phyloP scores from a whole-genome alignment of 1,140 invertebrate species.

The Heliconius hermathena region DNA sequence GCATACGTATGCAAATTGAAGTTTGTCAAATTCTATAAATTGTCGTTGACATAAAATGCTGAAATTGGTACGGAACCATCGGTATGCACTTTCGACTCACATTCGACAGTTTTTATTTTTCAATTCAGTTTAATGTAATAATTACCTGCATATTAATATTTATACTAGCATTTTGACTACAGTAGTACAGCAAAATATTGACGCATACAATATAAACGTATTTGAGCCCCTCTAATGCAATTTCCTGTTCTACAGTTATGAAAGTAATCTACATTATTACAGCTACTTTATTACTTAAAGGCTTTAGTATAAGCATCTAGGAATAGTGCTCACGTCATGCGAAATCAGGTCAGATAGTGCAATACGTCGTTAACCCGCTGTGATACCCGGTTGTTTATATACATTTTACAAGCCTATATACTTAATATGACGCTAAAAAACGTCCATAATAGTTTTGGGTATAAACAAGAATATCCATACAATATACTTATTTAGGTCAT shows the following conservation, averaged over 20 bases:
- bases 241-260: slow-evolving; percentile 34
- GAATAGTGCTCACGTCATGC: slow-evolving; percentile 40
- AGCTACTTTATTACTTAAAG: slow-evolving; percentile 51
- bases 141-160: too few relatives aligned
- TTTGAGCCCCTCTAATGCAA: neutral
- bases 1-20: too few relatives aligned
- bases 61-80: too few relatives aligned
- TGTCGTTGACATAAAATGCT: too few relatives aligned
- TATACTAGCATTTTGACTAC: neutral
- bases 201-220: neutral
- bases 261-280: slow-evolving; percentile 48
- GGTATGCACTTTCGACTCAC: too few relatives aligned
- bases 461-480: neutral
- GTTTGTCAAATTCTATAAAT: too few relatives aligned
- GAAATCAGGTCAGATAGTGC: slow-evolving; percentile 35
- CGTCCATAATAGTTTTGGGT: neutral
- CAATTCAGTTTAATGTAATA: too few relatives aligned
- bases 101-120: too few relatives aligned
- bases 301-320: slow-evolving; percentile 47
- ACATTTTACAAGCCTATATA: neutral
- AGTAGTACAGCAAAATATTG: neutral
- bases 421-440: neutral
- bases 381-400: slow-evolving; percentile 1
- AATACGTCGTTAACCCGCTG: slow-evolving; percentile 23
- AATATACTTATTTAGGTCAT: neutral